Conservation (phyloP, 2,888 invertebrate genomes). For the Corythucha ciliata region DNA sequence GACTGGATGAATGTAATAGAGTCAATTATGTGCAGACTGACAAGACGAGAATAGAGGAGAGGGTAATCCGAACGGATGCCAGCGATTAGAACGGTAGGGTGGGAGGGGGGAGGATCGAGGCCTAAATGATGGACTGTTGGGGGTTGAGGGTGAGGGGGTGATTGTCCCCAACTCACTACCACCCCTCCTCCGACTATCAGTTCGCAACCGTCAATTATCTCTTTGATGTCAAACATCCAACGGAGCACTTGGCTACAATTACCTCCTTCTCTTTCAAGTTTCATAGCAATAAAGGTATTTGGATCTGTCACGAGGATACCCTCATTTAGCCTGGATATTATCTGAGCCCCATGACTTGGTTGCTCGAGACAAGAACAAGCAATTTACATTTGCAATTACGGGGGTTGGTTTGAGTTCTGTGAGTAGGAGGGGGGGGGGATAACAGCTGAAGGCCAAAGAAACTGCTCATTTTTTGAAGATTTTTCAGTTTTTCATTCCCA, state of each 20-base stretch:
- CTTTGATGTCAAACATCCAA: constrained; percentile 30
- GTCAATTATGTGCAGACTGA: constrained; percentile 25
- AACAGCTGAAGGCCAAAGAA: neutral
- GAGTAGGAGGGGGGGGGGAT: neutral
- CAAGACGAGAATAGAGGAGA: neutral
- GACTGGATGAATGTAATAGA: constrained; percentile 25
- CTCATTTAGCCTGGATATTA: constrained; percentile 19
- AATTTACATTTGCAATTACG: no score
- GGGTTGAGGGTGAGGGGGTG: constrained; percentile 10
- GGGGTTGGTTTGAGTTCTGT: no score
- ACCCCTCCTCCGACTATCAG: constrained; percentile 19
- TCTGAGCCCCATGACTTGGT: no score
- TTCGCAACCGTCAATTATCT: constrained; percentile 29
- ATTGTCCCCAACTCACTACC: neutral
- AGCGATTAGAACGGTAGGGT: constrained; percentile 13
- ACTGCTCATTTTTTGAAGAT: neutral
- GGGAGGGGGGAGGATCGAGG: neutral
- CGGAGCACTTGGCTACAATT: constrained; percentile 28
- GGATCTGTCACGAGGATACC: constrained; percentile 26
- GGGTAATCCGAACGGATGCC: constrained; percentile 20
- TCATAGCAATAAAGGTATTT: constrained; percentile 27
- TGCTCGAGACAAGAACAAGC: no score
- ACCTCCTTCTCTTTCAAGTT: constrained; percentile 26
- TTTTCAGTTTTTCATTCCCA: neutral
- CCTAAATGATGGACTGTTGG: neutral